Conservation (phyloP, 2,113 vertebrate species). For the Megalops atlanticus region DNA sequence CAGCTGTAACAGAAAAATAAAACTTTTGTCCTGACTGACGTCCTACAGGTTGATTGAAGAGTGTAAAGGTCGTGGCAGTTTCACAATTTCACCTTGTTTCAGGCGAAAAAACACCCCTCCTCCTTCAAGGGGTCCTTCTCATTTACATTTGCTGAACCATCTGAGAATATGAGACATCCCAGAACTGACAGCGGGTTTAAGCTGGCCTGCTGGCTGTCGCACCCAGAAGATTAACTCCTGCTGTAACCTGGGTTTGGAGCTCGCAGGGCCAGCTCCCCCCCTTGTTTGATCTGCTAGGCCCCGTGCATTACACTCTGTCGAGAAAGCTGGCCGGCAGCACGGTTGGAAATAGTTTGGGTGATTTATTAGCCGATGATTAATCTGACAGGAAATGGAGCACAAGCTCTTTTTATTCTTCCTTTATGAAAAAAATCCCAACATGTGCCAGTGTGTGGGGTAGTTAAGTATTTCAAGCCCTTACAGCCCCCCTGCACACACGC, state of each 20-base stretch:
- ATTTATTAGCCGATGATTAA: conserved; percentile 9
- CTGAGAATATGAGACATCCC: background rate
- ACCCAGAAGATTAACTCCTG: background rate
- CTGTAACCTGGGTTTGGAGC: background rate
- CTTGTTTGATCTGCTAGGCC: background rate
- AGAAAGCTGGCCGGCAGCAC: background rate
- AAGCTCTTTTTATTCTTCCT: background rate
- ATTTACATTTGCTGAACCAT: background rate
- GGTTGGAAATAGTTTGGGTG: background rate
- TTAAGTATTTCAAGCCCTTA: background rate
- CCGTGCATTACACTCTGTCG: background rate
- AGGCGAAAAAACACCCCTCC: background rate
- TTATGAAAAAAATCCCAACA: background rate
- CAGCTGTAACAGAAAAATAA: background rate
- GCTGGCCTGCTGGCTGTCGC: background rate
- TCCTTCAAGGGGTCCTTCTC: too few species aligned
- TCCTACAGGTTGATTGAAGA: background rate
- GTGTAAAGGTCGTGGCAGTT: too few species aligned
- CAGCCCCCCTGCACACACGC: background rate
- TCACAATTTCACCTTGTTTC: too few species aligned
- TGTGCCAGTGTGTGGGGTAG: background rate
- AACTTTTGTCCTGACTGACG: background rate
- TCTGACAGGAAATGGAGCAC: conserved; percentile 15
- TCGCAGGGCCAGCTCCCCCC: too few species aligned
- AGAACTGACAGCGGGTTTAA: background rate